Base-by-base conservation (phyloP, 2,113 vertebrate genomes). In the Hipposideros armiger region DNA sequence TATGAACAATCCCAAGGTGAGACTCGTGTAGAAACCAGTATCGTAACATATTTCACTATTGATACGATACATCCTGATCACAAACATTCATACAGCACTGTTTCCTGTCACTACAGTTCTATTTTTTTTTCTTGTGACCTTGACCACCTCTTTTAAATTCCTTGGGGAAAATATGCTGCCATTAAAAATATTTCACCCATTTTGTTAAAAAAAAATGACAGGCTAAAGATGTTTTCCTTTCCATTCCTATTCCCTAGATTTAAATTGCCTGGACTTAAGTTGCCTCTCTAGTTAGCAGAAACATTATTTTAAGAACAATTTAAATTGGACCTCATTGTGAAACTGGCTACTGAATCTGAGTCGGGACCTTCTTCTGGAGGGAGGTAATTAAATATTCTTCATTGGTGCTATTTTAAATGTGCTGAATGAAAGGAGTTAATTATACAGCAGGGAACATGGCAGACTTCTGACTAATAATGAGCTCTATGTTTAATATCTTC, bases 341-440 rank as follows among this genome's bases (percentile, higher is more conserved):
- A 98, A 96, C 93, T 98, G 95, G 97, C 96, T 93, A 94, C 81
- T 94, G 96, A 60, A 30, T 97, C 90, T 8, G 9, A 97, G 95
- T 97, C 50, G 73, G 93, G 94, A 94, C 95, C 94, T 96, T 0
- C 0, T 97, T 97, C 87, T 98, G 93, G 97, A 98, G 97, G 76
- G 93, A 96, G 95, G 78, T 98, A 97, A 96, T 96, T 98, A 98
- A 98, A 97, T 74, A 94, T 96, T 96, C 91, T 95, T 97, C 94
- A 95, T 91, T 84, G 97, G 95, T 96, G 30, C 93, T 97, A 97
- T 97, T 97, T 97, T 95, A 97, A 96, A 96, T 97, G 95, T 82
- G 84, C 86, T 96, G 97, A 97, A 97, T 97, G 97, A 97, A 97
- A 92, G 96, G 90, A 90, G 54, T 97, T 98, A 97, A 84, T 87